Evolutionary conservation across 2,113 vertebrate genomes (phyloP).

Genomic region (Motacilla alba): DNA sequence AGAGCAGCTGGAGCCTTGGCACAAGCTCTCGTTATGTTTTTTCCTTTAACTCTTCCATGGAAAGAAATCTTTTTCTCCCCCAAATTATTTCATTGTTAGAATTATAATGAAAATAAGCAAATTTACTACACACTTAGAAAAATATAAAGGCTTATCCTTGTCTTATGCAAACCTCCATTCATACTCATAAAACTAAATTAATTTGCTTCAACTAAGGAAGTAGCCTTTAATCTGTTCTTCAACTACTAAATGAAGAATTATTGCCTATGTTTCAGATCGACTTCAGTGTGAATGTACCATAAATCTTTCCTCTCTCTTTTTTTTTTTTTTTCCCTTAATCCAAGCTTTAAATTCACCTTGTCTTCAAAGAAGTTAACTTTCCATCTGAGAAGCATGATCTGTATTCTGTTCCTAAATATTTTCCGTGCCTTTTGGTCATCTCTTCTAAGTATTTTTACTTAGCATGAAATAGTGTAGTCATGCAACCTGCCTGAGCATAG

Average conservation of each 20-base stretch:
- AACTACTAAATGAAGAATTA: background rate
- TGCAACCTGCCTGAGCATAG: background rate
- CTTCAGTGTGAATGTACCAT: background rate
- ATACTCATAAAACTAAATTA: background rate
- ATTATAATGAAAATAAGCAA: background rate
- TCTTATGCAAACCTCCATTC: background rate
- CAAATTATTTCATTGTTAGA: background rate
- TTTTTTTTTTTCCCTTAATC: background rate
- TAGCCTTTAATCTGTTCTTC: background rate
- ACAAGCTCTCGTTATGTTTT: background rate
- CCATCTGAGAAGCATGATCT: background rate
- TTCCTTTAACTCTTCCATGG: background rate
- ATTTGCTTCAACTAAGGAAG: background rate
- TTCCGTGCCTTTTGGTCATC: background rate
- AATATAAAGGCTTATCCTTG: background rate
- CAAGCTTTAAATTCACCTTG: background rate
- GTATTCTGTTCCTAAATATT: background rate
- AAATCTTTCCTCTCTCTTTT: background rate
- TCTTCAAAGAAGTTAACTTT: background rate
- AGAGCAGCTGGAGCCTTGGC: slow-evolving; percentile 3
- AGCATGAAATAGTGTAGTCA: background rate
- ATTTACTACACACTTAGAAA: background rate
- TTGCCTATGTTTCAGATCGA: background rate
- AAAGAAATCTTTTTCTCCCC: background rate
- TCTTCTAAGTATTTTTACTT: background rate